Percentiles rank a stretch among this genome's conserved stretches.
Evolutionary conservation across 2,113 vertebrate genomes (phyloP).

Genomic region (Apteryx mantelli): DNA sequence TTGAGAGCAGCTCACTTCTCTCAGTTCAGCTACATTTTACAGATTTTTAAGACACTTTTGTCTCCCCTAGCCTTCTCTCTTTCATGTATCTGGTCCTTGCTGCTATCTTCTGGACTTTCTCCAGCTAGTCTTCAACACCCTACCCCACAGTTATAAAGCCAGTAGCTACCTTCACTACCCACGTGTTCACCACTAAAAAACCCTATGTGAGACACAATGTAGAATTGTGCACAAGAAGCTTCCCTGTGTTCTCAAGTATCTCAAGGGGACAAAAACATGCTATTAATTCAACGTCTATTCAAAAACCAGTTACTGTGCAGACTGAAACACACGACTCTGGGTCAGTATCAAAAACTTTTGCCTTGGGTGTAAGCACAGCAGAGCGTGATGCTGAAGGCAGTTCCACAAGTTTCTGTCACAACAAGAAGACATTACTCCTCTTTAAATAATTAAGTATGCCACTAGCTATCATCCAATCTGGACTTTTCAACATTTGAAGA

Average conservation of each 20-base stretch:
- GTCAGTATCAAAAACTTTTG: background rate
- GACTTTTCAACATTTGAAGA: background rate
- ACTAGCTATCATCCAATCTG: background rate
- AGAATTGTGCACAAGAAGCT: background rate
- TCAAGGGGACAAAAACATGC: background rate
- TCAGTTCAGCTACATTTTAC: background rate
- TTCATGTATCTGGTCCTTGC: background rate
- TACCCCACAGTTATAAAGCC: background rate
- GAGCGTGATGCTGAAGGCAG: background rate
- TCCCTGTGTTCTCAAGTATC: background rate
- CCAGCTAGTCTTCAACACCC: background rate
- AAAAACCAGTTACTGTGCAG: background rate
- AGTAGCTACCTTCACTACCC: background rate
- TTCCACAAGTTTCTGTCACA: background rate
- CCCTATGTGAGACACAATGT: background rate
- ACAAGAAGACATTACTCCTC: background rate
- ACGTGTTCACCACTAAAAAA: background rate
- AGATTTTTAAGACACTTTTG: background rate
- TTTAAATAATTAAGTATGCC: background rate
- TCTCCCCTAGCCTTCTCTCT: background rate
- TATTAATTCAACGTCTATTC: background rate
- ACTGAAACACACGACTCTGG: background rate
- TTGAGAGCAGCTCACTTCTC: background rate
- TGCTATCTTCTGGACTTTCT: background rate
- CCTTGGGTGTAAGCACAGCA: background rate